Evolutionary conservation across 2,797 vertebrate genomes (phyloP), one percentile per base, ranked within the genome.

Genomic region (Erethizon dorsatum): DNA sequence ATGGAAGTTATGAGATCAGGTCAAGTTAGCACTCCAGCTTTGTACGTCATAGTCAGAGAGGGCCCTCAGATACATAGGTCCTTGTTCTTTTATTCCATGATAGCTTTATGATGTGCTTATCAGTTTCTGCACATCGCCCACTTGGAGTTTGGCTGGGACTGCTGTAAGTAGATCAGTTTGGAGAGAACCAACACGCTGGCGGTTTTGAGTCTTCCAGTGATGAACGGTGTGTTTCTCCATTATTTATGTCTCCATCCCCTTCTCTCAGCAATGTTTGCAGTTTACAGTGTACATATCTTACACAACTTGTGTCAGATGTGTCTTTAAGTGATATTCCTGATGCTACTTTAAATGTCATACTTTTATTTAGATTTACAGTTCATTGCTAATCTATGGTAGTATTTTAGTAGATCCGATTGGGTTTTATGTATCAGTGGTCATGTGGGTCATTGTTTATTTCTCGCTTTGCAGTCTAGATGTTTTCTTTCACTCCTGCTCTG

Each of bases 221-320:
- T 31, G 59, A 33, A 47, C 15, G 28, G 12, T 41, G 33, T 28
- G 20, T 85, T 24, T 65, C 59, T 47, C 45, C 45, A 4, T 86
- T 14, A 54, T 24, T 69, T 14, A 17, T 9, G 31, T 17, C 5
- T 22, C 83, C 24, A 11, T 45, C 3, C 24, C 2, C n/a, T 15
- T 63, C 41, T 26, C 83, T 50, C 20, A 4, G 28, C 59, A 13
- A 5, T 5, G 47, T 75, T 45, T 22, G 5, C 20, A 20, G 82
- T 18, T 17, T 7, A 28, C 13, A 13, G 37, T 4, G 3, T 13
- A 12, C 14, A 0, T 17, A 2, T 9, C 37, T 83, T 50, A 1
- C 33, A 6, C n/a, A 37, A 9, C 79, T 47, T 50, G 47, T n/a
- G 65, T 61, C 31, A 20, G 65, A 8, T 73, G 33, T 47, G 15